Conservation (phyloP, 2,113 vertebrate species). For the Silurus asotus region DNA sequence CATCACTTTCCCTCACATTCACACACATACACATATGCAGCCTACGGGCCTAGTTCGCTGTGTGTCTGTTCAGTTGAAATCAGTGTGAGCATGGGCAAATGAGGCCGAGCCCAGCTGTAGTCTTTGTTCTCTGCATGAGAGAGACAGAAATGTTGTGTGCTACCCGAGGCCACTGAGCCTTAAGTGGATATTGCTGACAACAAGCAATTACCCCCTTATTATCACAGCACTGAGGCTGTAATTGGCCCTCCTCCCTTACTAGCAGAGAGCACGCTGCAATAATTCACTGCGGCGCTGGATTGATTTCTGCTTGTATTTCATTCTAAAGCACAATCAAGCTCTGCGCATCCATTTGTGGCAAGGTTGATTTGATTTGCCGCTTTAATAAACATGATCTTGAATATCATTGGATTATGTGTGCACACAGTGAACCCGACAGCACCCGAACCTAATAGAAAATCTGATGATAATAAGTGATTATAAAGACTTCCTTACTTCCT, state of each 20-base stretch:
- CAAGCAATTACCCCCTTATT: conserved; percentile 71
- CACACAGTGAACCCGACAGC: neutral
- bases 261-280: conserved; percentile 38
- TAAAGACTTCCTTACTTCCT: neutral
- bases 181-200: conserved; percentile 62
- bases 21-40: conserved; percentile 1
- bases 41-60: conserved; percentile 34
- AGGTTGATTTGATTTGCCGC: conserved; percentile 7
- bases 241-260: conserved; percentile 63
- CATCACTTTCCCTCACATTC: neutral
- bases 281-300: conserved; percentile 35
- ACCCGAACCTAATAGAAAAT: conserved; percentile 22
- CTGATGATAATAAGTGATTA: conserved; percentile 15
- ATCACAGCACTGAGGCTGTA: conserved; percentile 65
- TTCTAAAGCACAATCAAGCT: conserved; percentile 23
- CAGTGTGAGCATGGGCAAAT: conserved; percentile 38
- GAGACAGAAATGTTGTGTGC: conserved; percentile 48
- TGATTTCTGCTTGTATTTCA: conserved; percentile 25
- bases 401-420: conserved; percentile 15
- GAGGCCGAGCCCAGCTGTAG: conserved; percentile 44
- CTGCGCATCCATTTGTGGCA: neutral
- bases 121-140: conserved; percentile 54
- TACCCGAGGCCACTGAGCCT: conserved; percentile 55
- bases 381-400: conserved; percentile 28
- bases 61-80: conserved; percentile 44